A percentile compares a stretch with the other conserved stretches of the same genome.
These are phyloP conservation scores for Poecile montanus DNA, from an alignment of 2,797 vertebrate genomes.

Conservation along the genomic window DNA sequence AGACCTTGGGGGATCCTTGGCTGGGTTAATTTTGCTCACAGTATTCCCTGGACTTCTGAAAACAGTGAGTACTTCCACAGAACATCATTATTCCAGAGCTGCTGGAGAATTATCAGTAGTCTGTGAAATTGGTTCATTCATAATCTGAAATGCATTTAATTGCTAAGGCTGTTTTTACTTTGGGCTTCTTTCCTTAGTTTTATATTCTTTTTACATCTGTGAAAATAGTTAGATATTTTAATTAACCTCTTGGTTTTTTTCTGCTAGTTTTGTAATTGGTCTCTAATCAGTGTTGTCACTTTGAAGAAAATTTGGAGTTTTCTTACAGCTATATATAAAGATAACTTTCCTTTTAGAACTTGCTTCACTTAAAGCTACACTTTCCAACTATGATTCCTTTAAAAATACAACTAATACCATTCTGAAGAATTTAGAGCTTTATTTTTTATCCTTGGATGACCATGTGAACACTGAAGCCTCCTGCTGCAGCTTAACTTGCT, in stretches of 20 bases:
- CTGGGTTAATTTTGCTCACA: neutral
- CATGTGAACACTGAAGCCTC: neutral
- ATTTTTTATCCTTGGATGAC: neutral
- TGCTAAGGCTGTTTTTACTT: neutral
- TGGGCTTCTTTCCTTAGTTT: neutral
- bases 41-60: neutral
- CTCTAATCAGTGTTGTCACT: neutral
- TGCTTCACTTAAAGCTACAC: neutral
- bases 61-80: neutral
- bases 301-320: neutral
- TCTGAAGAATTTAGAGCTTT: neutral
- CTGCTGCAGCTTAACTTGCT: neutral
- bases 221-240: neutral
- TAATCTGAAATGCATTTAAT: neutral
- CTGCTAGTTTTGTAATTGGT: neutral
- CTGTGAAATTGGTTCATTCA: neutral
- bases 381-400: neutral
- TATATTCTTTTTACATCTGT: neutral
- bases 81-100: neutral
- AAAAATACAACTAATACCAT: neutral
- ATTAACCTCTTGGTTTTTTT: neutral
- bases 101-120: neutral
- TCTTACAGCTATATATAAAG: neutral
- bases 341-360: neutral
- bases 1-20: neutral